Evolutionary conservation across 2,797 vertebrate genomes (phyloP).

Genomic region (Sebastes paucispinis): DNA sequence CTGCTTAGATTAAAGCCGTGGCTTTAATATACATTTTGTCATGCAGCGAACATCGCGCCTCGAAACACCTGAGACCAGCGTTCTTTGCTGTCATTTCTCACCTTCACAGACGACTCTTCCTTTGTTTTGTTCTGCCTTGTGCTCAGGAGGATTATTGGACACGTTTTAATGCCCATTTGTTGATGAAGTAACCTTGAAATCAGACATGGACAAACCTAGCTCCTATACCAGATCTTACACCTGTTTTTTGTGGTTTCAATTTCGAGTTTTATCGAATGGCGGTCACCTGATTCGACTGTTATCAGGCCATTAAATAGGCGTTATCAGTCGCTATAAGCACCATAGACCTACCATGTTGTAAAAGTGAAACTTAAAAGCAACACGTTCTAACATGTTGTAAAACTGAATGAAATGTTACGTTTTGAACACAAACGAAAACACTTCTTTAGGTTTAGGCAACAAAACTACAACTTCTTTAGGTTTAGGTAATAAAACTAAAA

Average conservation of each 20-base stretch:
- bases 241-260: not conserved
- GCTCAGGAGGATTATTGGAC: not conserved
- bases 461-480: too few relatives aligned
- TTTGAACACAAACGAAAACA: too few relatives aligned
- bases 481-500: too few relatives aligned
- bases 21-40: not conserved
- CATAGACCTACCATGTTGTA: too few relatives aligned
- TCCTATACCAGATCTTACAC: not conserved
- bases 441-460: too few relatives aligned
- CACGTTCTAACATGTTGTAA: too few relatives aligned
- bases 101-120: not conserved
- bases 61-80: not conserved
- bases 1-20: not conserved
- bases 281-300: too few relatives aligned
- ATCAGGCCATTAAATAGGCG: too few relatives aligned
- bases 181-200: not conserved
- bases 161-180: not conserved
- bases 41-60: not conserved
- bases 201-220: not conserved
- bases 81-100: slow-evolving; percentile 1
- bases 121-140: not conserved
- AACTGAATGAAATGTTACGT: too few relatives aligned
- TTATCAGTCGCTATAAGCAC: too few relatives aligned
- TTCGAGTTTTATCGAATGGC: rapidly evolving
- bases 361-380: too few relatives aligned